Percentiles rank a stretch among this genome's conserved stretches.
Evolutionary conservation across 2,113 vertebrate species (phyloP).

Genomic region (Tychaedon coryphoeus): DNA sequence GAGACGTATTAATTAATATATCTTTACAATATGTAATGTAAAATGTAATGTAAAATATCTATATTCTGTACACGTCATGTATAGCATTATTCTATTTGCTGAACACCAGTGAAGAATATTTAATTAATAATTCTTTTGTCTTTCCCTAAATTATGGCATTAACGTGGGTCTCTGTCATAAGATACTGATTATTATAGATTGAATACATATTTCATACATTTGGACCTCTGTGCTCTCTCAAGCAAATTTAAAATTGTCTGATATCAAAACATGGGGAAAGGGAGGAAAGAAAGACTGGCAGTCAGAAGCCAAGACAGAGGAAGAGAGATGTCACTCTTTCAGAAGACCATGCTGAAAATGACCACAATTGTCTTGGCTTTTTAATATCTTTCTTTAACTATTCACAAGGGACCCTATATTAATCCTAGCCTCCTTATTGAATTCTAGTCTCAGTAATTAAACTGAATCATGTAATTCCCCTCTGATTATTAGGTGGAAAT

Average conservation of each 20-base stretch:
- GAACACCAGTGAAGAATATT: neutral
- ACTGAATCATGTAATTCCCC: neutral
- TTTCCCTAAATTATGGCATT: neutral
- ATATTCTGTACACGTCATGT: neutral
- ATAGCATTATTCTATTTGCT: neutral
- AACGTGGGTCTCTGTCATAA: neutral
- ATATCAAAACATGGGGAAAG: neutral
- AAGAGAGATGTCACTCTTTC: neutral
- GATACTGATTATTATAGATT: neutral
- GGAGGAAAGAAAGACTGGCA: neutral
- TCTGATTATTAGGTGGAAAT: conserved; percentile 4
- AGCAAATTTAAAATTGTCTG: neutral
- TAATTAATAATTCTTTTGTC: neutral
- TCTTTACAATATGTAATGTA: neutral
- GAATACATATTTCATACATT: neutral
- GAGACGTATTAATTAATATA: neutral
- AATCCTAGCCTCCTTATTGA: neutral
- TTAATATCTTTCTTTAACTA: neutral
- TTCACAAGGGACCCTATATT: neutral
- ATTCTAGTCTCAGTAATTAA: neutral
- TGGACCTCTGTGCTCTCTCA: neutral
- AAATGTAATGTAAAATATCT: neutral
- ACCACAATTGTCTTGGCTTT: neutral
- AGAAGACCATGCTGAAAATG: neutral
- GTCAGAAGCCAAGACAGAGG: neutral